Evolutionary conservation across 2,888 invertebrate genomes (phyloP), one percentile per base, ranked within the genome.

Genomic region (Drosophila rellima): DNA sequence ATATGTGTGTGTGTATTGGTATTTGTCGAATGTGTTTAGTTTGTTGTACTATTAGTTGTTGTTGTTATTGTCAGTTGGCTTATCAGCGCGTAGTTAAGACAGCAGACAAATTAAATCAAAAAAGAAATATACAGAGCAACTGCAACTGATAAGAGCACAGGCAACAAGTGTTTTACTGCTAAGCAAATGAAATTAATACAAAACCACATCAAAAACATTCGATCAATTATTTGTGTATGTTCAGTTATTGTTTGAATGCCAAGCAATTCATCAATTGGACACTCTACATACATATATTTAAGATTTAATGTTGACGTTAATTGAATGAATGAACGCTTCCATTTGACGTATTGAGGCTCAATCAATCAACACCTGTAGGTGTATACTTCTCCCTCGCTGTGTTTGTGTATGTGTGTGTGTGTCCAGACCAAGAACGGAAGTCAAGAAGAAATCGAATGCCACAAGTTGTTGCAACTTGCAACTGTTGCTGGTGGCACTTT

Each of bases 81-180:
- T 75, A 75, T 75, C 75, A 68, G 60, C 55, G 18, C 40, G 45
- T 50, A 48, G 48, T 47, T 40, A 56, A 70, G 77, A 37, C 57
- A 57, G 29, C 73, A 64, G 63, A 69, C 45, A 78, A 75, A n/a
- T n/a, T n/a, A n/a, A 44, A 78, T 75, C 78, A 60, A 47, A 37
- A 60, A 47, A 37, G 31, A 75, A 75, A 40, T 45, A 26, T 29
- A 62, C 31, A 62, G 40, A 42, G 11, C 37, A 55, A 64, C 33
- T 35, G 57, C 39, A 47, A 47, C 42, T 26, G 75, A 73, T 70
- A 70, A 70, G 45, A 33, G 15, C 15, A 35, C 47, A 47, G 40
- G 42, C 78, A 78, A 74, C 78, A 75, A 75, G 78, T 75, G 78
- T 23, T 75, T 65, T 44, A 23, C 45, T 29, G 17, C 33, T 45